A percentile compares a stretch with the other conserved stretches of the same genome.
These are phyloP conservation scores for Uloborus plumipes DNA, from an alignment of 2,888 invertebrate species.

Conservation along the genomic window DNA sequence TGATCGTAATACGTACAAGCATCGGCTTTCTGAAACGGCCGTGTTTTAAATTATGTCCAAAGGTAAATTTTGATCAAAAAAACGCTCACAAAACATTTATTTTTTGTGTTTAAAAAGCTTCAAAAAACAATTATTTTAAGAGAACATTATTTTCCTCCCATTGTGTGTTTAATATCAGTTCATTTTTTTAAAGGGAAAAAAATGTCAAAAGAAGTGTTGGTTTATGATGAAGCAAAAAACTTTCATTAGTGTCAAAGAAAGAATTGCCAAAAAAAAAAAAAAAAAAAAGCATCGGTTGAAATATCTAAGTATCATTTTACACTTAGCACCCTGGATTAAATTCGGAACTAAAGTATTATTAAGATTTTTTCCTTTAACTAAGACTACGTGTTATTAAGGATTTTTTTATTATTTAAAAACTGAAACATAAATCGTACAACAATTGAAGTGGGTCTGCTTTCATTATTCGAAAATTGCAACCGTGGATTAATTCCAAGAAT, in stretches of 20 bases:
- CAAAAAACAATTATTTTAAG: no score
- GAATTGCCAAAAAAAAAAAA: conserved; percentile 34
- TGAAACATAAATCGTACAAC: conserved; percentile 46
- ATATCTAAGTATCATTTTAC: conserved; percentile 43
- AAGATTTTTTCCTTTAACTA: conserved; percentile 15
- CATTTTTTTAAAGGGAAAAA: neutral
- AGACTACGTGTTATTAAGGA: conserved; percentile 24
- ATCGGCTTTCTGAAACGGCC: no score
- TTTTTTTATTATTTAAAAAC: conserved; percentile 26
- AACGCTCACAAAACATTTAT: no score
- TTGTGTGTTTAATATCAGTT: neutral
- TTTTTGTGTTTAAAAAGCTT: no score
- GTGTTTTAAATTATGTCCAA: no score
- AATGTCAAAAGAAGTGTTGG: neutral
- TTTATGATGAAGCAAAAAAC: conserved; percentile 10
- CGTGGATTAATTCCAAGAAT: conserved; percentile 41
- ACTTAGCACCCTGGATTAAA: conserved; percentile 45
- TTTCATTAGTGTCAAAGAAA: conserved; percentile 26
- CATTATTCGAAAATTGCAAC: conserved; percentile 30
- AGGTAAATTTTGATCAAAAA: no score
- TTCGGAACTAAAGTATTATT: conserved; percentile 50
- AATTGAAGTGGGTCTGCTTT: conserved; percentile 41
- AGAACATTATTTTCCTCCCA: conserved; percentile 11
- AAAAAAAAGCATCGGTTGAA: conserved; percentile 31
- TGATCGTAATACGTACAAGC: no score